phyloP scores from a whole-genome alignment of 64 coral and sea anemone genomes.

The Catalaphyllia jardinei region DNA sequence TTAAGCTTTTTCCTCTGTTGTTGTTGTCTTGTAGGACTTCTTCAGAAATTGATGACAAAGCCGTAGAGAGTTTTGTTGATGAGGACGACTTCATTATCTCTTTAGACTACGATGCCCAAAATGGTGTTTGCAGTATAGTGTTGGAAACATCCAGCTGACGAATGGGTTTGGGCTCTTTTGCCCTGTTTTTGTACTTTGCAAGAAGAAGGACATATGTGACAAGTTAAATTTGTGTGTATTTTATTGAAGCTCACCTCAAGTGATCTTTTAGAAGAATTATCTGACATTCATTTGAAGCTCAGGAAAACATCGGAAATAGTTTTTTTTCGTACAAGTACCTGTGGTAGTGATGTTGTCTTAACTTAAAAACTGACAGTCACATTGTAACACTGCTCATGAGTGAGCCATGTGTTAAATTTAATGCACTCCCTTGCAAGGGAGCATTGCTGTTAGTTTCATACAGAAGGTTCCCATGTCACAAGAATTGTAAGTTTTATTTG shows the following conservation, averaged over 20 bases:
- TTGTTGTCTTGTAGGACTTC: slow-evolving; percentile 46
- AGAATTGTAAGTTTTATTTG: slow-evolving; percentile 47
- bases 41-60: slow-evolving; percentile 60
- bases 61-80: slow-evolving; percentile 40
- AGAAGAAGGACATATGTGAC: not conserved
- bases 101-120: slow-evolving; percentile 37
- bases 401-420: not conserved
- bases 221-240: slow-evolving; percentile 3
- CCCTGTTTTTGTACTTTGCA: not conserved
- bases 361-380: not conserved
- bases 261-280: not conserved
- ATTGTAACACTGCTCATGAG: not conserved
- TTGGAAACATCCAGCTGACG: slow-evolving; percentile 30
- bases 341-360: no score
- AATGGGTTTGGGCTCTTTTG: not conserved
- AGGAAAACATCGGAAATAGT: not conserved
- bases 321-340: not conserved
- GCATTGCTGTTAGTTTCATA: not conserved
- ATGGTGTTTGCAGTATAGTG: slow-evolving; percentile 35
- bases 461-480: not conserved
- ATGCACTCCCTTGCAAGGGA: not conserved
- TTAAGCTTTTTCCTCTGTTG: not conserved
- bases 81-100: slow-evolving; percentile 62
- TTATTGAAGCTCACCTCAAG: not conserved
- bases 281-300: not conserved